phyloP scores from a whole-genome alignment of 92 coral and sea anemone genomes.

The Plumapathes pennacea region DNA sequence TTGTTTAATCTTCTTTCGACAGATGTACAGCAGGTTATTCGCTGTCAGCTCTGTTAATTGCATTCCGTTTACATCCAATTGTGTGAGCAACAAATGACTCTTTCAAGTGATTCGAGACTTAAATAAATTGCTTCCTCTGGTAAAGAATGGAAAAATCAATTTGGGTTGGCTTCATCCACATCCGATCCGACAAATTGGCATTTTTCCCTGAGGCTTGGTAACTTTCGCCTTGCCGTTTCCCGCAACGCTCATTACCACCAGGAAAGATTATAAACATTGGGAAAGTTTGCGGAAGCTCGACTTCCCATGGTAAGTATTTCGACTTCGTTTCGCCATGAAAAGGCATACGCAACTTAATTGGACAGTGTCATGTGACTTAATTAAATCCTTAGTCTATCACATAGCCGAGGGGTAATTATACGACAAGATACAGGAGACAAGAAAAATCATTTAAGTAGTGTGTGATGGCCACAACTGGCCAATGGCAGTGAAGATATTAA shows the following conservation, averaged over 20 bases:
- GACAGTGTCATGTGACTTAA: constrained; percentile 76
- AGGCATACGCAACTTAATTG: constrained; percentile 69
- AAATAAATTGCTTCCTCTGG: constrained; percentile 77
- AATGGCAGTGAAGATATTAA: constrained; percentile 53
- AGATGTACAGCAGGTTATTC: constrained; percentile 76
- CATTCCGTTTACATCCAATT: constrained; percentile 91
- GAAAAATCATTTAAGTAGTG: constrained; percentile 67
- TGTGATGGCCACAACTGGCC: constrained; percentile 62
- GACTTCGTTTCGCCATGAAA: constrained; percentile 37
- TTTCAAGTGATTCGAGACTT: constrained; percentile 79
- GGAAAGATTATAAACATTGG: constrained; percentile 29
- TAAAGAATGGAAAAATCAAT: constrained; percentile 60
- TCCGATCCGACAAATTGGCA: constrained; percentile 17
- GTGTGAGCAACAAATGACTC: constrained; percentile 74
- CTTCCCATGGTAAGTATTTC: too few species aligned
- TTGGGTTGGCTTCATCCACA: constrained; percentile 27
- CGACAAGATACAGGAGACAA: constrained; percentile 70
- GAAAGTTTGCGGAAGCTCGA: too few species aligned
- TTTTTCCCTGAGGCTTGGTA: constrained; percentile 8
- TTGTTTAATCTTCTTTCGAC: constrained; percentile 81
- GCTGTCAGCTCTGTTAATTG: constrained; percentile 84
- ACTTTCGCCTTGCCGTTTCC: too few species aligned
- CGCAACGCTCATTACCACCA: too few species aligned
- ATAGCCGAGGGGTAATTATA: constrained; percentile 70
- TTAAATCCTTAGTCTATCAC: constrained; percentile 64